phyloP scores from a whole-genome alignment of 2,113 vertebrate species.

The Tenebrosternarchus preto region DNA sequence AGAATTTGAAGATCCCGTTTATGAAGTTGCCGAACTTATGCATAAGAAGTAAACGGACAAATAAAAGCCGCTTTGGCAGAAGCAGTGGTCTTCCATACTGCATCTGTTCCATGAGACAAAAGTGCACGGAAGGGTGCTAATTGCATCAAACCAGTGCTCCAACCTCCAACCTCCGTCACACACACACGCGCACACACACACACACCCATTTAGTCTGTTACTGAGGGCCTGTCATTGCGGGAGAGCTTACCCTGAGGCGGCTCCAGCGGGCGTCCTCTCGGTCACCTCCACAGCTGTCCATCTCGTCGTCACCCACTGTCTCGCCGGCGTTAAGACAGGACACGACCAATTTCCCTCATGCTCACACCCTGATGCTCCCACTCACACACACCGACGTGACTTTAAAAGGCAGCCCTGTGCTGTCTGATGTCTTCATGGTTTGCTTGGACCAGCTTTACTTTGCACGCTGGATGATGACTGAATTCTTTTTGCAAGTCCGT shows the following conservation, averaged over 20 bases:
- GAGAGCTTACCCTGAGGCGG: slow-evolving; percentile 53
- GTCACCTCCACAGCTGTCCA: slow-evolving; percentile 80
- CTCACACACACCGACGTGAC: slow-evolving; percentile 33
- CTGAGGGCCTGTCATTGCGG: slow-evolving; percentile 28
- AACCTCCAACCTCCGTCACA: slow-evolving; percentile 56
- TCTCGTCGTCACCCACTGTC: slow-evolving; percentile 65
- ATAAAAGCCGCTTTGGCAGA: slow-evolving; percentile 27
- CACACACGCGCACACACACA: slow-evolving; percentile 40
- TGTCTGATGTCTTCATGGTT: neutral
- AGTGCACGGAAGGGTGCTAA: slow-evolving; percentile 78
- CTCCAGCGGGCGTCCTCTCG: slow-evolving; percentile 69
- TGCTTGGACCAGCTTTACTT: neutral
- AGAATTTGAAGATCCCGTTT: neutral
- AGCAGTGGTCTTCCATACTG: slow-evolving; percentile 69
- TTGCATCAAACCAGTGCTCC: slow-evolving; percentile 74
- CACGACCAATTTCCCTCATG: slow-evolving; percentile 49
- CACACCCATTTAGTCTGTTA: slow-evolving; percentile 38
- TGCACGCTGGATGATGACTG: neutral
- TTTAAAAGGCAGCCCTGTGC: neutral
- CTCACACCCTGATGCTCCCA: slow-evolving; percentile 41
- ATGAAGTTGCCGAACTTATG: neutral
- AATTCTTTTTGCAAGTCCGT: neutral
- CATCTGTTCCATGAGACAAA: slow-evolving; percentile 78
- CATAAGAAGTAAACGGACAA: neutral
- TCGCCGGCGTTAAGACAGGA: slow-evolving; percentile 47